Base-by-base conservation (phyloP, 2,797 vertebrate genomes). In the Synanceia verrucosa region DNA sequence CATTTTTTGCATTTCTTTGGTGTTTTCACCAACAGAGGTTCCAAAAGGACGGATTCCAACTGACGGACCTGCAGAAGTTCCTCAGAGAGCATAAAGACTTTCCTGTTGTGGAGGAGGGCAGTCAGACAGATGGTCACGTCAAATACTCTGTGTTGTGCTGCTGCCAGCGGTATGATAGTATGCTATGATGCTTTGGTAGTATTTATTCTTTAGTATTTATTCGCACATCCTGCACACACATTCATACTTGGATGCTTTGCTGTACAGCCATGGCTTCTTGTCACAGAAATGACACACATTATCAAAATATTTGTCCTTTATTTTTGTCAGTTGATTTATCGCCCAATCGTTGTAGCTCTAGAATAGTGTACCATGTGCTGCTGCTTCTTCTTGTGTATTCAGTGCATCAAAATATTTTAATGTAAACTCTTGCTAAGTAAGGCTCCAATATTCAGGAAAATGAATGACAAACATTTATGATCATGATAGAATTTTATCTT, bases 61-160 rank as follows among this genome's bases (percentile, higher is more conserved):
- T 91, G 86, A 99, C 97, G 0, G 97, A 98, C 71, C 93, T 99
- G 67, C 95, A 96, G 33, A 94, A 94, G 90, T 99, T 99, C 88
- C 90, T 98, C 36, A 93, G 86, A 77, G 94, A 93, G 9, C 88
- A 82, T n/a, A 86, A 85, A 12, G 90, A 91, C 57, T 70, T 89
- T 61, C 50, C 75, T 26, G 39, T 50, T 3, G 21, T 34, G 3
- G 91, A 89, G 46, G 88, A 83, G 51, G 65, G 51, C 43, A 56
- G 65, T 65, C 81, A 77, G 43, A 60, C 39, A 2, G 72, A 75
- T 3, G 26, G 34, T 29, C 31, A 29, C 7, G 10, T 67, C 44
- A 76, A 21, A 28, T 46, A 83, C 52, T 55, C 92, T 5, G 1
- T 85, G 0, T 61, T 92, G 73, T 95, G 94, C 89, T 96, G 96